Percentiles rank a stretch among this genome's conserved stretches.
These are phyloP conservation scores for Tribolium castaneum DNA, from an alignment of 1,140 invertebrate species.

Conservation along the genomic window DNA sequence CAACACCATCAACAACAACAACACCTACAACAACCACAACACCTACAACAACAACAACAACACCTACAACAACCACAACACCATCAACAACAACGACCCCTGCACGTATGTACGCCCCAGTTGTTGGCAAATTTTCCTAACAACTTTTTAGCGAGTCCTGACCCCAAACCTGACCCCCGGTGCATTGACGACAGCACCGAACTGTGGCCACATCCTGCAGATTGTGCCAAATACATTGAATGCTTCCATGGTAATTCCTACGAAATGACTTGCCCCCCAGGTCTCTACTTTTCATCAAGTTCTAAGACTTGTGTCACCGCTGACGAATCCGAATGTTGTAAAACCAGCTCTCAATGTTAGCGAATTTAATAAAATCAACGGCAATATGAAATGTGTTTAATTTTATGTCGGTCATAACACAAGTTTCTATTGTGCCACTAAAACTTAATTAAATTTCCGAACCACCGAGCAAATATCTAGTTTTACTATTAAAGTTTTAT, in stretches of 20 bases:
- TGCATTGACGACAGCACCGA: neutral
- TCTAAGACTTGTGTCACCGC: neutral
- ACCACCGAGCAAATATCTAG: neutral
- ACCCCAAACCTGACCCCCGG: neutral
- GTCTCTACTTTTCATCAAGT: neutral
- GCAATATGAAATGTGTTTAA: neutral
- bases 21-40: neutral
- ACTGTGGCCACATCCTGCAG: neutral
- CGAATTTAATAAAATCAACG: conserved; percentile 9
- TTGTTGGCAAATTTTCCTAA: neutral
- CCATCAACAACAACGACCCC: neutral
- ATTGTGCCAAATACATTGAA: neutral
- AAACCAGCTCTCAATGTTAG: neutral
- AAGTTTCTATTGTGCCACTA: neutral
- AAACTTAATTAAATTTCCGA: conserved; percentile 4
- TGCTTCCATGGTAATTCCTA: neutral
- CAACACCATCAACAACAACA: neutral
- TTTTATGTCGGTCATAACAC: neutral
- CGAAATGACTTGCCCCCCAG: neutral
- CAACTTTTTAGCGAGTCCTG: neutral
- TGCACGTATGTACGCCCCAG: neutral
- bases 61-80: neutral
- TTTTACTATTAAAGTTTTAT: neutral
- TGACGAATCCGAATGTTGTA: neutral
- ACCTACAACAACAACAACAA: neutral